phyloP scores from a whole-genome alignment of 2,113 vertebrate species.

The Bambusicola thoracicus region DNA sequence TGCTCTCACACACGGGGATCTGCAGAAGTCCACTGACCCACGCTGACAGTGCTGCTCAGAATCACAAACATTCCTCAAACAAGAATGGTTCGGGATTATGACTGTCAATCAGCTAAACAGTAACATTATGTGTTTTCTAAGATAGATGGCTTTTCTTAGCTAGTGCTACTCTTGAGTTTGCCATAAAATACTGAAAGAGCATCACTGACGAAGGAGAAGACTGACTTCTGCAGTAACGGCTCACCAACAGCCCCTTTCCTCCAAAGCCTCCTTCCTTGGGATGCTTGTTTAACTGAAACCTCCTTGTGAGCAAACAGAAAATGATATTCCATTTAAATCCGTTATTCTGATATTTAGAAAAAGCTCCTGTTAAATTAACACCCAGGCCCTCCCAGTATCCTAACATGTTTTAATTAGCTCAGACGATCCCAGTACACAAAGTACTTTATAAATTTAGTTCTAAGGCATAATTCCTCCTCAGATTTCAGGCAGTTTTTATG shows the following conservation, averaged over 20 bases:
- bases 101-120: not conserved
- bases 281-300: not conserved
- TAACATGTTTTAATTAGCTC: not conserved
- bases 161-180: not conserved
- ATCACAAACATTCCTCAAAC: not conserved
- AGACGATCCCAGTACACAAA: accelerated
- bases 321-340: not conserved
- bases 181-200: not conserved
- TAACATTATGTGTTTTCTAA: accelerated
- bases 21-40: not conserved
- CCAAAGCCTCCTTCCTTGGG: not conserved
- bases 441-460: not conserved
- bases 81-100: not conserved
- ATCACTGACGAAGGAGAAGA: not conserved
- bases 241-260: not conserved
- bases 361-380: not conserved
- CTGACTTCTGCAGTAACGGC: not conserved
- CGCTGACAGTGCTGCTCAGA: not conserved
- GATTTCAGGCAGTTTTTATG: not conserved
- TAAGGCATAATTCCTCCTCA: not conserved
- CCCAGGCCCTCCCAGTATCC: not conserved
- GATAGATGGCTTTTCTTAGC: not conserved
- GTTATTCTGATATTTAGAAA: not conserved
- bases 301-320: not conserved
- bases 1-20: not conserved